A percentile compares a stretch with the other conserved stretches of the same genome.
These are phyloP conservation scores for Chymomyza procnemis DNA, from an alignment of 2,888 invertebrate genomes.

Conservation along the genomic window DNA sequence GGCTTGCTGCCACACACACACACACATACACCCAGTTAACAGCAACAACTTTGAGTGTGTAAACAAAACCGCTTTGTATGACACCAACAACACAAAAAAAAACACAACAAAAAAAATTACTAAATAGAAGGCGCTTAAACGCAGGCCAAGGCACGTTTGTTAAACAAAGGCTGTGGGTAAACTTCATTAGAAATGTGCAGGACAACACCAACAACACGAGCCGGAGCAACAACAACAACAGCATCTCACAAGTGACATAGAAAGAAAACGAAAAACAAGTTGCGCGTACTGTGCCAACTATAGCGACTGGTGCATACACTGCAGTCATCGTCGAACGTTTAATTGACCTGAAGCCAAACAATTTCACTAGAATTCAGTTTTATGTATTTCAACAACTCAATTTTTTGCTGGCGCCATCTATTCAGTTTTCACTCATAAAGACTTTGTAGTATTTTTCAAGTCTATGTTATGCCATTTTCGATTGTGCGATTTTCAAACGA, in stretches of 20 bases:
- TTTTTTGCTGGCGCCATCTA: too few species aligned
- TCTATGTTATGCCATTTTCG: too few species aligned
- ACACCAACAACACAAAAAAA: background rate
- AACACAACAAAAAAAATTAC: constrained; percentile 1
- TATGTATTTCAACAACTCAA: too few species aligned
- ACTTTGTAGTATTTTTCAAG: too few species aligned
- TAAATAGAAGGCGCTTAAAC: constrained; percentile 62
- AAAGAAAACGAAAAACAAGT: background rate
- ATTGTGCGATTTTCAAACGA: too few species aligned
- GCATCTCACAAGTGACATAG: constrained; percentile 15
- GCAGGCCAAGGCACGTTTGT: constrained; percentile 76
- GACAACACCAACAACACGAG: constrained; percentile 42
- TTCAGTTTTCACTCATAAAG: too few species aligned
- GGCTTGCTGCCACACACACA: background rate
- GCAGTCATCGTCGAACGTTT: too few species aligned
- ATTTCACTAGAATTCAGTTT: too few species aligned
- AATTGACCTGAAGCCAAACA: too few species aligned
- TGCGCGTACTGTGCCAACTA: background rate
- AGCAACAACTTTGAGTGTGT: background rate
- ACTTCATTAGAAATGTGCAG: constrained; percentile 72
- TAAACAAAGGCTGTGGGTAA: constrained; percentile 76
- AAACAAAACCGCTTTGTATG: background rate
- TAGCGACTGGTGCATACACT: constrained; percentile 11
- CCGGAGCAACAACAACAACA: constrained; percentile 29
- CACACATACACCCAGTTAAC: background rate